phyloP scores from a whole-genome alignment of 2,797 vertebrate genomes.

The Channallabes apus region DNA sequence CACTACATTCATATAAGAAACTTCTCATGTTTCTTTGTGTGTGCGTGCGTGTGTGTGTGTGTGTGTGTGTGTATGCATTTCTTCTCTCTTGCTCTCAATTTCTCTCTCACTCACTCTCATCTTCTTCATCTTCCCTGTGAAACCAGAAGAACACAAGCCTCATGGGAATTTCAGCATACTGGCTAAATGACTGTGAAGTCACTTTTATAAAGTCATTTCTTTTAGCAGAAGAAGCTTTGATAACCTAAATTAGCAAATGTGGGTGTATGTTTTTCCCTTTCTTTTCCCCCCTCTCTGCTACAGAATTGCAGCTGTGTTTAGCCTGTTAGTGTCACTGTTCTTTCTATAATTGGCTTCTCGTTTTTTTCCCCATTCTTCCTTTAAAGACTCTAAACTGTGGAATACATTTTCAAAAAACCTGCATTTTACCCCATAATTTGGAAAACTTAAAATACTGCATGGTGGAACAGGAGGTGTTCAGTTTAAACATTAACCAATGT shows the following conservation, averaged over 20 bases:
- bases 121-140: not conserved
- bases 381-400: not conserved
- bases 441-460: not conserved
- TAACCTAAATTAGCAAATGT: slow-evolving; percentile 45
- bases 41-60: not conserved
- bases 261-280: slow-evolving; percentile 40
- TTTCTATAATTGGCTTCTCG: slow-evolving; percentile 32
- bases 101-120: slow-evolving; percentile 10
- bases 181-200: slow-evolving; percentile 40
- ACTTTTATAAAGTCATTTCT: slow-evolving; percentile 35
- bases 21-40: not conserved
- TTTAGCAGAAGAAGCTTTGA: slow-evolving; percentile 56
- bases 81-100: not conserved
- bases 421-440: not conserved
- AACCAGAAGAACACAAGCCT: slow-evolving; percentile 20
- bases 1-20: slow-evolving; percentile 21
- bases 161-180: not conserved
- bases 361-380: slow-evolving; percentile 27
- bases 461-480: not conserved
- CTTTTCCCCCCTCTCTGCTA: slow-evolving; percentile 44
- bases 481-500: not conserved
- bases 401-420: not conserved
- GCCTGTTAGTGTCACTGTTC: not conserved
- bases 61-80: not conserved
- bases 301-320: slow-evolving; percentile 37